Evolutionary conservation across 2,888 invertebrate genomes (phyloP), one percentile per base, ranked within the genome.

Genomic region (Rhamphomyia laevipes): DNA sequence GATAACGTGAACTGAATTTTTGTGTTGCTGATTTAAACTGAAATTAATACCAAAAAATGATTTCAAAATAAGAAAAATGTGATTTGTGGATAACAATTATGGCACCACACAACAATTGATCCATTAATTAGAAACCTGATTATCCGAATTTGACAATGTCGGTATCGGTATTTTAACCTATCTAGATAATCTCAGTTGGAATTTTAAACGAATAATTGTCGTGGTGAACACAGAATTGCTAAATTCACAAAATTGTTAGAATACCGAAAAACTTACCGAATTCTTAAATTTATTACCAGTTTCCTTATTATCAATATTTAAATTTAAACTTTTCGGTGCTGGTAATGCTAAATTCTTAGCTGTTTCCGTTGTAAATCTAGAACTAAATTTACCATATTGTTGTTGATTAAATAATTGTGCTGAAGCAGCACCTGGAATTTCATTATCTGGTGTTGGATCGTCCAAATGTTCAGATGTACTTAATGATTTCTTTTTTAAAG

Each of bases 1-100:
- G 57, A 41, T 57, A 61, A 1, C 59, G 54, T 4, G 61, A 55
- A 52, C 59, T 59, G 43, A 51, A 59, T 15, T 57, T 58, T 21
- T 46, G 54, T 13, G 18, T 37, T 31, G 33, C 16, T 1, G 51
- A 16, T 38, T 53, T 53, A 12, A 44, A 21, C 55, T 56, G 37
- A 33, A 53, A 53, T 38, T 31, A 33, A 35, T 2, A n/a, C 12
- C 17, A 21, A 16, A 9, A 11, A 13, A 16, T 18, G n/a, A n/a
- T n/a, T n/a, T n/a, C n/a, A n/a, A 5, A 17, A 1, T 2, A 3
- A 31, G 49, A 12, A 35, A 54, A 52, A 42, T 53, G 48, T 3
- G 49, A 9, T 44, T 50, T 50, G 3, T 46, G 12, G 17, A 49
- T 52, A 17, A 47, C 48, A 12, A 46, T 2, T 1, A n/a, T n/a